Conservation (phyloP, 2,113 vertebrate genomes). For the Sinocyclocheilus grahami region DNA sequence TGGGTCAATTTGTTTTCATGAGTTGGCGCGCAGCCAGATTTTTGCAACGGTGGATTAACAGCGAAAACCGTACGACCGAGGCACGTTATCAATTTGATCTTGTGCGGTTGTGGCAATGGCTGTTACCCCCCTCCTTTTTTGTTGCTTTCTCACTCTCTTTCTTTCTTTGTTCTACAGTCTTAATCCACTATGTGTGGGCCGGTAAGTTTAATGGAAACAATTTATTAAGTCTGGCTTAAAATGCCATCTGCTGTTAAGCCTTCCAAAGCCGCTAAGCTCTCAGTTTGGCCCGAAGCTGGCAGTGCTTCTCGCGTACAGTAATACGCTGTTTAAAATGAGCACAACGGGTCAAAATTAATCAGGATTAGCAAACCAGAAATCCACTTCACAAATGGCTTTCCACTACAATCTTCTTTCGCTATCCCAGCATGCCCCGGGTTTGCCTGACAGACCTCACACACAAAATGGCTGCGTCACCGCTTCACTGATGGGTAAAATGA, state of each 20-base stretch:
- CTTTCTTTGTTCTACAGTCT: conserved; percentile 74
- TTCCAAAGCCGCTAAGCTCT: conserved; percentile 81
- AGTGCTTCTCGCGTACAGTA: conserved; percentile 80
- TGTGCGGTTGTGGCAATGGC: background rate
- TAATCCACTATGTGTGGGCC: conserved; percentile 83
- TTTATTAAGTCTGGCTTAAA: conserved; percentile 85
- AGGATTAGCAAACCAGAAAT: conserved; percentile 83
- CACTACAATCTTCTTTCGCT: conserved; percentile 60
- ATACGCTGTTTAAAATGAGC: conserved; percentile 84
- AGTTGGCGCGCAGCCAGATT: background rate
- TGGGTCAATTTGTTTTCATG: conserved; percentile 14
- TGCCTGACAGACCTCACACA: conserved; percentile 54
- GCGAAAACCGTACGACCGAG: background rate
- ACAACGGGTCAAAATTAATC: conserved; percentile 86
- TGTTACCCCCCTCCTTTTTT: conserved; percentile 10
- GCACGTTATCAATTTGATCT: conserved; percentile 34
- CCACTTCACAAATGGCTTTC: conserved; percentile 83
- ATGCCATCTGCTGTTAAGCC: conserved; percentile 85
- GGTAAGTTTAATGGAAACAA: conserved; percentile 86
- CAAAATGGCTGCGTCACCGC: conserved; percentile 2
- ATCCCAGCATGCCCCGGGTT: conserved; percentile 77
- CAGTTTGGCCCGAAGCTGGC: conserved; percentile 76
- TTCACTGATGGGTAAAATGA: conserved; percentile 35
- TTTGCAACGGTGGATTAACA: conserved; percentile 18
- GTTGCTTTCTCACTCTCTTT: conserved; percentile 63